Evolutionary conservation across 2,113 vertebrate species (phyloP).

Genomic region (Glaucomys volans): DNA sequence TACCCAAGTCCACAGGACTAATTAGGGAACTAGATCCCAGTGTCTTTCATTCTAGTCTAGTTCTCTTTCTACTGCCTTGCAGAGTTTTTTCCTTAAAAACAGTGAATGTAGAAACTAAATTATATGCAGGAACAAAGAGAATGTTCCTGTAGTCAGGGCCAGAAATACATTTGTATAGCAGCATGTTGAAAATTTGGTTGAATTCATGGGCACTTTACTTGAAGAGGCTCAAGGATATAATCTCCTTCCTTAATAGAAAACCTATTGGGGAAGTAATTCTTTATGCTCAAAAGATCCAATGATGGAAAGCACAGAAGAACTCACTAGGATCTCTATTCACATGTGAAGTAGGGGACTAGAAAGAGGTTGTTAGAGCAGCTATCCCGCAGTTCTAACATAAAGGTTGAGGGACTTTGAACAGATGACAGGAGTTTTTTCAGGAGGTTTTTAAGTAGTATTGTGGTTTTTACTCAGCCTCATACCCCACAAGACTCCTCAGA

Average conservation of each 20-base stretch:
- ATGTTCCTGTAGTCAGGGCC: not conserved
- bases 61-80: not conserved
- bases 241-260: slow-evolving; percentile 26
- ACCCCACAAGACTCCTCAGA: not conserved
- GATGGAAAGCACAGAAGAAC: not conserved
- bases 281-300: not conserved
- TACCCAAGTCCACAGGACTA: not conserved
- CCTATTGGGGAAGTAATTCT: slow-evolving; percentile 20
- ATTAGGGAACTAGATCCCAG: not conserved
- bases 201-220: not conserved
- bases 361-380: not conserved
- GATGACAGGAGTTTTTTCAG: not conserved
- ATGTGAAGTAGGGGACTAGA: not conserved
- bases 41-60: not conserved
- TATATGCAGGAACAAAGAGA: not conserved
- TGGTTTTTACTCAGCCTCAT: not conserved
- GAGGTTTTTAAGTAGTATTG: not conserved
- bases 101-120: not conserved
- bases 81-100: not conserved
- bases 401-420: not conserved
- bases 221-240: slow-evolving; percentile 48
- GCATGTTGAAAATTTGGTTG: slow-evolving; percentile 1
- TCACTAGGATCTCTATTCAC: slow-evolving; percentile 21
- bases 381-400: not conserved
- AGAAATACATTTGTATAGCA: not conserved